Base-by-base conservation (phyloP, 2,113 vertebrate genomes). In the Boleophthalmus pectinirostris region DNA sequence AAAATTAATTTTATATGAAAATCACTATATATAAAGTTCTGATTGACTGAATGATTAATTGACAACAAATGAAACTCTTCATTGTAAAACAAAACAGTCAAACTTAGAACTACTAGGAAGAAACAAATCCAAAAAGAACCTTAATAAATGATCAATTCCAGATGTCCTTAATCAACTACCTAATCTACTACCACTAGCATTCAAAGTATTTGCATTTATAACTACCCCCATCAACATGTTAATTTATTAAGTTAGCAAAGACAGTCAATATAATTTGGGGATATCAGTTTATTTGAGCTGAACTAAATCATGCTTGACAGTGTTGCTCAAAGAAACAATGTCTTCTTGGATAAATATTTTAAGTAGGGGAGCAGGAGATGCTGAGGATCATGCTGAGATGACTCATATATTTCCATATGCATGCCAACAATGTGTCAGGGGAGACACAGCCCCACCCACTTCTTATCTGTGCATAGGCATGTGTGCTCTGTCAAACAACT, bases 331-430 rank as follows among this genome's bases (percentile, higher is more conserved):
- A 58, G 13, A 58, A 35, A 63, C 25, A 63, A 63, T 20, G 29
- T 20, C 7, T 33, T 15, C 24, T 35, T 63, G 9, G 8, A 63
- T 63, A 35, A 35, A 63, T 63, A 63, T 63, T 35, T 57, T 58
- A 58, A 58, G 15, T 20, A 18, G 29, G 53, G 64, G 60, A 75
- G 67, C 72, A 58, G 64, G 51, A 56, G 61, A 81, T 83, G 68
- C 49, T 23, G 38, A 63, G 61, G 29, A 54, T 75, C 51, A 84
- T 46, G 65, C 78, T 78, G 33, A 69, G 69, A 78, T 72, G 72
- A 58, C 54, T 73, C 8, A 3, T 24, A 56, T n/a, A 5, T 46
- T 60, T 46, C 65, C 63, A n/a, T 73, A 57, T 77, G 72, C 66
- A 70, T 77, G 57, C 63, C 81, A 70, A 79, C 53, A 64, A 29